Percentiles rank a stretch among this genome's conserved stretches.
phyloP scores from a whole-genome alignment of 53 echinoderm and acorn worm species.

The Zoroaster sp. region DNA sequence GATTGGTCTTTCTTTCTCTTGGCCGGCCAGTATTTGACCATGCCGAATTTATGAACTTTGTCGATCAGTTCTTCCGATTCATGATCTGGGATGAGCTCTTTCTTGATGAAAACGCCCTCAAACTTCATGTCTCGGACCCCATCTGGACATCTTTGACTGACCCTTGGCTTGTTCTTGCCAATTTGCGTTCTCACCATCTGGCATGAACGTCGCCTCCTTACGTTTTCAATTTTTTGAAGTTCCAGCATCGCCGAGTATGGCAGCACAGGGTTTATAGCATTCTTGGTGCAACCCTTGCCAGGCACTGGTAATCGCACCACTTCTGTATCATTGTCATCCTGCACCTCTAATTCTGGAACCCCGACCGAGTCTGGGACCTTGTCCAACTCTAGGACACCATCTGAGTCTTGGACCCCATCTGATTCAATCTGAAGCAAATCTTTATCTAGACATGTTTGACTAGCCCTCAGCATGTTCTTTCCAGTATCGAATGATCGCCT shows the following conservation, averaged over 20 bases:
- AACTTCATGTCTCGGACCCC: background rate
- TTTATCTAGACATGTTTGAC: no score
- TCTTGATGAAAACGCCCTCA: background rate
- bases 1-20: background rate
- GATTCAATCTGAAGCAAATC: no score
- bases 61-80: background rate
- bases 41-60: background rate
- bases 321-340: background rate
- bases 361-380: no score
- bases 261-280: background rate
- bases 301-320: background rate
- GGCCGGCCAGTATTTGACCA: background rate
- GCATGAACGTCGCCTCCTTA: background rate
- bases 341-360: background rate
- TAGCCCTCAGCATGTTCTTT: no score
- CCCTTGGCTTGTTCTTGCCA: background rate
- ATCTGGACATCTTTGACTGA: background rate
- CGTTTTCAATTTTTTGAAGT: background rate
- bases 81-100: background rate
- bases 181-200: background rate
- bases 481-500: no score
- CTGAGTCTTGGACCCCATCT: no score
- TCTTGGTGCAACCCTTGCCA: background rate
- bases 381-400: no score
- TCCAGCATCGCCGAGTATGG: constrained; percentile 4